These are phyloP conservation scores for Epicampocera succincta DNA, from an alignment of 2,888 invertebrate species.

Conservation along the genomic window DNA sequence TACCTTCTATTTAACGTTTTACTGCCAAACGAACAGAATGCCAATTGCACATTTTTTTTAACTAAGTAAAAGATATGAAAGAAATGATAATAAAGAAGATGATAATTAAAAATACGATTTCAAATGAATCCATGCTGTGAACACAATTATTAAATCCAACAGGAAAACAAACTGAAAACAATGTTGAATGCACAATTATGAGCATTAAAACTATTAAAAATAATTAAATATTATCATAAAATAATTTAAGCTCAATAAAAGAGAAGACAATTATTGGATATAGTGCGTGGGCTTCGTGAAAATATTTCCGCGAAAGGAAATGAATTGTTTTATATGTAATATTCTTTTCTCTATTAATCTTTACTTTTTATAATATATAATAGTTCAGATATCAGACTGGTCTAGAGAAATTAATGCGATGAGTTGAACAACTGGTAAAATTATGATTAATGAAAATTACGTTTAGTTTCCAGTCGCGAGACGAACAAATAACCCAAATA, in stretches of 20 bases:
- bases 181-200: slow-evolving; percentile 53
- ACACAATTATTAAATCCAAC: slow-evolving; percentile 44
- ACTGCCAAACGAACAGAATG: slow-evolving; percentile 40
- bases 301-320: no score
- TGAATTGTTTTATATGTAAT: no score
- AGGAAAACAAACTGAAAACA: slow-evolving; percentile 48
- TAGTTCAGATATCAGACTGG: no score
- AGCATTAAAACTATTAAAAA: slow-evolving; percentile 42
- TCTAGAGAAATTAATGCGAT: no score
- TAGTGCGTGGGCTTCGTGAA: no score
- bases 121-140: slow-evolving; percentile 50
- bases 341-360: no score
- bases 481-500: no score
- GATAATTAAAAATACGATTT: slow-evolving; percentile 47
- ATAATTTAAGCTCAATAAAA: slow-evolving; percentile 55
- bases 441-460: no score
- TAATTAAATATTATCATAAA: slow-evolving; percentile 52
- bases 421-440: no score
- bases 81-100: slow-evolving; percentile 7
- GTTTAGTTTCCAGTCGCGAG: no score
- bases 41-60: slow-evolving; percentile 48
- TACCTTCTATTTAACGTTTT: not conserved
- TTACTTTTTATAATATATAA: no score
- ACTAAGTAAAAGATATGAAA: not conserved
- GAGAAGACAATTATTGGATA: slow-evolving; percentile 44